Evolutionary conservation across 2,797 vertebrate species (phyloP), one percentile per base, ranked within the genome.

Genomic region (Tarsius wallacei): DNA sequence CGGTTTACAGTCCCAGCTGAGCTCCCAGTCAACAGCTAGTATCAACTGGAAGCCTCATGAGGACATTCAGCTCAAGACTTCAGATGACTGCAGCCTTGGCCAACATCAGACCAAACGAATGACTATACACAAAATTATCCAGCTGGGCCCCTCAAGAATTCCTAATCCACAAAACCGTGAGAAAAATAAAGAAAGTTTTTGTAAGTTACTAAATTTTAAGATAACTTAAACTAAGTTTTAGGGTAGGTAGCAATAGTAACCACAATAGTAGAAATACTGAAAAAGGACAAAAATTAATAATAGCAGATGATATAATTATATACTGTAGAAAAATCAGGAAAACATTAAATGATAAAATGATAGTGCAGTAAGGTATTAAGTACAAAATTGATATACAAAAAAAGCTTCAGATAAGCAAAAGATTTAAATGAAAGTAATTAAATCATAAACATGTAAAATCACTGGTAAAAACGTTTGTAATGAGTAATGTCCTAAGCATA

Each of bases 391-490:
- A 74, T 10, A 84, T 6, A 47, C 1, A 90, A 89, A 95, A 95
- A 70, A 87, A 87, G 74, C 64, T 83, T 94, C 42, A 78, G 19
- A 90, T 26, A 66, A 59, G 71, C n/a, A 21, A 22, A n/a, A 64
- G 26, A 33, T 73, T 97, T 90, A 87, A 78, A 77, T 47, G 31
- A 87, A 81, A 80, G 51, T 17, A 68, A 63, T 86, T 14, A 93
- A 80, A 80, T 77, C 1, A 87, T n/a, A 88, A 64, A 80, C 28
- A 91, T 3, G 64, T 85, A 90, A 90, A 96, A 82, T 51, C n/a
- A 61, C 19, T 9, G 13, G 2, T 76, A 76, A 78, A 42, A 61
- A 80, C 36, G 90, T 93, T 61, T 90, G 13, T 63, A 87, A 55
- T 61, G 11, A 33, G 47, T 47, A 83, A 73, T 64, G 80, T 95